Evolutionary conservation across 2,113 vertebrate genomes (phyloP), one percentile per base, ranked within the genome.

Genomic region (Triplophysa siluroides): DNA sequence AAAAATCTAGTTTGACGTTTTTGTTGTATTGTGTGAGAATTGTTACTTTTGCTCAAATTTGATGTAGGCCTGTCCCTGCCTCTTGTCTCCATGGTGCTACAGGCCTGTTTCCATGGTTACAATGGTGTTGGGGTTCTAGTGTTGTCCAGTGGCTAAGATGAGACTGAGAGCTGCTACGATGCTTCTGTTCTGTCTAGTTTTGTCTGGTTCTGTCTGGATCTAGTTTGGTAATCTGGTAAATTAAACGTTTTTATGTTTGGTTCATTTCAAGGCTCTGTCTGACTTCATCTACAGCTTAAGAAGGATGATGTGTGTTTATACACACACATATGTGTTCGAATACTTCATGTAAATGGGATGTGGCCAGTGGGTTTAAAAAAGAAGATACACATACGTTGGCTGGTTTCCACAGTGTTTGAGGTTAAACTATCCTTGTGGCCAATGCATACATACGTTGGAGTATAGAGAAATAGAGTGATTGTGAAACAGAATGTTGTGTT

Each of bases 91-190:
- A 73, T 85, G 86, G 85, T 65, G 61, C 81, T 70, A 73, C 79
- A 62, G 78, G 71, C 67, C 18, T 8, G 88, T 92, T 83, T 5
- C 89, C 89, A 91, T 90, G 88, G 91, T 62, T 73, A 92, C 87
- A 14, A 77, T 68, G 78, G 77, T 83, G 50, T 74, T 64, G 43
- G 66, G 68, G 76, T 67, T 82, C 61, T 73, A 66, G 26, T 70
- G 74, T 76, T 82, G 80, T 72, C 29, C 68, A 79, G 80, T 71
- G 65, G 58, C 21, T 73, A 50, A 79, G 76, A 78, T 62, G 67
- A 80, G 47, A 52, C 56, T 58, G 47, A 41, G 52, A 63, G 56
- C n/a, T 47, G 77, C 74, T 58, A 21, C 2, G n/a, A 58, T 62
- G 60, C 41, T 62, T 72, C 61, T 74, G 11, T 60, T 61, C 71